These are phyloP conservation scores for Spilarctia lutea DNA, from an alignment of 2,888 invertebrate species.

Conservation along the genomic window DNA sequence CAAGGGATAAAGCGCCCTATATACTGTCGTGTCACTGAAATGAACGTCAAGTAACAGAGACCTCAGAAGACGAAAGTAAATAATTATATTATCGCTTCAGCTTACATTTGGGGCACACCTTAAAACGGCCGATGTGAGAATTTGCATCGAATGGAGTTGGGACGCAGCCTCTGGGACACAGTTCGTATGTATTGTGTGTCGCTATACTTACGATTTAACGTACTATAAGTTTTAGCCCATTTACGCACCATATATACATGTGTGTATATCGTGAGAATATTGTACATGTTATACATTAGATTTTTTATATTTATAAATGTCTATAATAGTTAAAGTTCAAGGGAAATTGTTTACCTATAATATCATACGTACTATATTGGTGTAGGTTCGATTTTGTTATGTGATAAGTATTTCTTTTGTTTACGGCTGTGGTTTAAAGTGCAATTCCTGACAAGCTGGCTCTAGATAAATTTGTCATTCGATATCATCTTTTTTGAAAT, in stretches of 20 bases:
- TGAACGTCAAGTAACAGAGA: neutral
- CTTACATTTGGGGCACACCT: conserved; percentile 43
- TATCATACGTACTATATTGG: neutral
- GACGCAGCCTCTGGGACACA: conserved; percentile 73
- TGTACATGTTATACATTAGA: conserved; percentile 10
- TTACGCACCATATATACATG: conserved; percentile 21
- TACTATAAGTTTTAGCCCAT: conserved; percentile 38
- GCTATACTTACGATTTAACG: conserved; percentile 53
- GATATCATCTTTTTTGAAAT: too few species aligned
- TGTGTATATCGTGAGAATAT: conserved; percentile 16
- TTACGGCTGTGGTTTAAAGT: neutral
- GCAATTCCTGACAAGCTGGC: too few species aligned
- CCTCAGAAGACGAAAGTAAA: neutral
- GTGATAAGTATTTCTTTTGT: neutral
- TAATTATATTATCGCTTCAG: conserved; percentile 13
- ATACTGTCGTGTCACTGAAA: neutral
- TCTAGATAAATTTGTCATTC: too few species aligned
- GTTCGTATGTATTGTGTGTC: conserved; percentile 61
- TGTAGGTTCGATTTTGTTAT: neutral
- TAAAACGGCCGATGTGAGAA: conserved; percentile 77
- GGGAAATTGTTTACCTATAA: neutral
- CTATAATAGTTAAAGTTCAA: neutral
- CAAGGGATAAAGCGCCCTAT: neutral
- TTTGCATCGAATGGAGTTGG: conserved; percentile 84
- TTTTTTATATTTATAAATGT: neutral